phyloP scores from a whole-genome alignment of 2,797 vertebrate genomes.

The Sebastes elongatus region DNA sequence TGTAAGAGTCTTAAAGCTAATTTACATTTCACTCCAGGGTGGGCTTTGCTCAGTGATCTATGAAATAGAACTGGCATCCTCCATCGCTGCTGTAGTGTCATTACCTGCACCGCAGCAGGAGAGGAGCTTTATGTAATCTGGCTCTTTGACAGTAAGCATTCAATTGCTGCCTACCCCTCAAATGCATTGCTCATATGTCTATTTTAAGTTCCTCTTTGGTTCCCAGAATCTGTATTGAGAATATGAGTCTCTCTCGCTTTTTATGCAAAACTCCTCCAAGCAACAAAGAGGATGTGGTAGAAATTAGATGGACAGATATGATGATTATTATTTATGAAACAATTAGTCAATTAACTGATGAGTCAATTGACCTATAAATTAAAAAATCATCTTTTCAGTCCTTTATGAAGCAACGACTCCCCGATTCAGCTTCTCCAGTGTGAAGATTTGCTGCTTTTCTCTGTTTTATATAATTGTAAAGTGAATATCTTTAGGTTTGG shows the following conservation, averaged over 20 bases:
- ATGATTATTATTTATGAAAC: not conserved
- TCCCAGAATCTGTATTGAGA: constrained; percentile 14
- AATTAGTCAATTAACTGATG: not conserved
- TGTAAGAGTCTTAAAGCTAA: constrained; percentile 17
- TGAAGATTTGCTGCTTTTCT: not conserved
- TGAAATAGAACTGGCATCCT: constrained; percentile 66
- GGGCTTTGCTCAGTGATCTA: constrained; percentile 55
- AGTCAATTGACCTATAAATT: not conserved
- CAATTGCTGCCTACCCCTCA: constrained; percentile 32
- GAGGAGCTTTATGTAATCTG: constrained; percentile 67
- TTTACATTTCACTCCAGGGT: constrained; percentile 46
- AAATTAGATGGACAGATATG: not conserved
- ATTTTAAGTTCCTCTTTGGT: constrained; percentile 50
- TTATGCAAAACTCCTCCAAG: not conserved
- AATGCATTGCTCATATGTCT: constrained; percentile 42
- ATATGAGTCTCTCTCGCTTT: constrained; percentile 4
- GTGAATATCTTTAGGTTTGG: not conserved
- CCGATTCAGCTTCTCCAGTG: not conserved
- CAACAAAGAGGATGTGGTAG: not conserved
- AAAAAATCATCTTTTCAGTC: not conserved
- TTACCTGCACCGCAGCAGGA: constrained; percentile 60
- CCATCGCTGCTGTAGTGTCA: constrained; percentile 38
- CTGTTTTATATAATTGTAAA: not conserved
- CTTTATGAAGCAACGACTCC: not conserved
- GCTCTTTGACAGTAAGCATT: constrained; percentile 63